Base-by-base conservation (phyloP, 92 coral and sea anemone species). In the Anthopleura xanthogrammica region DNA sequence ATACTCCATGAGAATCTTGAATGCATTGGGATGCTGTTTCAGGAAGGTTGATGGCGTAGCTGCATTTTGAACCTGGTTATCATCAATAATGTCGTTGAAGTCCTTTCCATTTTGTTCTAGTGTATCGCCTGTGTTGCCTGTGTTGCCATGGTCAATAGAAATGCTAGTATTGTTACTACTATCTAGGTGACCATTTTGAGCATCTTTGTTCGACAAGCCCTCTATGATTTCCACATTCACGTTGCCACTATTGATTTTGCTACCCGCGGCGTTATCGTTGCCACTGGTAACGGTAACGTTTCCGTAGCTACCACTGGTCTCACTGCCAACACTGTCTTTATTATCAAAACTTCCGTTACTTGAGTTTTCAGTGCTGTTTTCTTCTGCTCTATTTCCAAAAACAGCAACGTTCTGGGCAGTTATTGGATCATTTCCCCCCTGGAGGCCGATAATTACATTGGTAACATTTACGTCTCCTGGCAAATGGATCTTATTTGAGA, bases 1-100 rank as follows among this genome's bases (percentile, higher is more conserved):
- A 81, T 93, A 93, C 17, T 84, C 86, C 89, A 93, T 58, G 12
- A 93, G 85, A 54, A 93, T 77, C 75, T 87, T 89, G 66, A 82
- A 88, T 40, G 92, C 82, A 48, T 75, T 82, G 2, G 86, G 79
- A 68, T 86, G 79, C 8, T 64, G 70, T 64, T 78, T 70, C 13
- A 85, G 40, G 39, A 85, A 78, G 56, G 17, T 79, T 39, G 88
- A 23, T 36, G 77, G 16, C 17, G 57, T 41, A 64, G 85, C 41
- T 46, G 22, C 41, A 20, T 43, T 60, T 17, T 64, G 39, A 16
- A 2, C 12, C 52, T 23, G 36, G 41, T 62, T 17, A 9, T 80
- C 16, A 52, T 7, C 75, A 9, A 11, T 7, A 17, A 12, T 79
- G 36, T 42, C 68, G 23, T 54, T 36, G 41, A 6, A 5, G 7